phyloP scores from a whole-genome alignment of 2,888 invertebrate genomes.

The Protophormia terraenovae region DNA sequence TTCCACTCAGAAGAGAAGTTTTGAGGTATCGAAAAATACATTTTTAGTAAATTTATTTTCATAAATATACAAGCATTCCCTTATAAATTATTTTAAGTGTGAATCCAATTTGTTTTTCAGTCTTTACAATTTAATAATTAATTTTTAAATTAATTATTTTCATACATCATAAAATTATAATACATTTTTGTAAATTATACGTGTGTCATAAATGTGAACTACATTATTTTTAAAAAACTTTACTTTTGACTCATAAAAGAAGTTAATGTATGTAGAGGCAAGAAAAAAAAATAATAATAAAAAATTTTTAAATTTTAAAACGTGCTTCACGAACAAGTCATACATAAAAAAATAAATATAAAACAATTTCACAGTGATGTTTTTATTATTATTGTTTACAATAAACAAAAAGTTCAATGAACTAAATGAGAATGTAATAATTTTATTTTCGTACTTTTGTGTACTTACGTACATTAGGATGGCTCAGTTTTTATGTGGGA shows the following conservation, averaged over 20 bases:
- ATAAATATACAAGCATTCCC: too few relatives aligned
- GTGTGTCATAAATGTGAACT: neutral
- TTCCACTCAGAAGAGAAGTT: too few relatives aligned
- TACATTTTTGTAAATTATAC: neutral
- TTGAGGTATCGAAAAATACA: too few relatives aligned
- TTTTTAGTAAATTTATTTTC: too few relatives aligned
- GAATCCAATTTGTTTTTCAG: too few relatives aligned
- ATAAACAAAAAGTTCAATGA: slow-evolving; percentile 57
- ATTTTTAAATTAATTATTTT: neutral
- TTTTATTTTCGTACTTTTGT: slow-evolving; percentile 4
- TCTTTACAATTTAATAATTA: neutral
- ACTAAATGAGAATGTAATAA: slow-evolving; percentile 38
- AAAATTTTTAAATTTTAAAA: neutral
- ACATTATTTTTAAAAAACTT: neutral
- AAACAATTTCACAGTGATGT: slow-evolving; percentile 18
- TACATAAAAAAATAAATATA: neutral
- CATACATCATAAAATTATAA: neutral
- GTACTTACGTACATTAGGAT: neutral
- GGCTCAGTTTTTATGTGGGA: too few relatives aligned
- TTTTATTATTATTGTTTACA: slow-evolving; percentile 36
- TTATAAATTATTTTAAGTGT: too few relatives aligned
- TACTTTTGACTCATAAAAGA: slow-evolving; percentile 20
- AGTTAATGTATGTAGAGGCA: neutral
- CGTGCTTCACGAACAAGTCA: slow-evolving; percentile 13
- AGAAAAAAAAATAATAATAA: neutral